Evolutionary conservation across 1,140 invertebrate species (phyloP).

Genomic region (Aphaenogaster floridana): DNA sequence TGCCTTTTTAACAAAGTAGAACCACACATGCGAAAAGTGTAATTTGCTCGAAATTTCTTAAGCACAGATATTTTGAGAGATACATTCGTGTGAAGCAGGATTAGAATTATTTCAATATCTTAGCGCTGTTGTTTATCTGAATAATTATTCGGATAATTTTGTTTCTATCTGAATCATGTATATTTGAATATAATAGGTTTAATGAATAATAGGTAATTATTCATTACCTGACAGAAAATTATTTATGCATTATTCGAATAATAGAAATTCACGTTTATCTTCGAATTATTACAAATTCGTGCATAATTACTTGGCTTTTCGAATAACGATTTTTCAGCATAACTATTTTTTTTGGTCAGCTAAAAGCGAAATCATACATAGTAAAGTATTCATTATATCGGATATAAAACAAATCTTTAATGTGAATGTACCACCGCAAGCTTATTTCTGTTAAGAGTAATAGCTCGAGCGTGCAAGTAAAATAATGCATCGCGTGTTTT

Average conservation of each 20-base stretch:
- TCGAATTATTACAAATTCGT: background rate
- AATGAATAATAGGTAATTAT: background rate
- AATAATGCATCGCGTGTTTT: constrained; percentile 39
- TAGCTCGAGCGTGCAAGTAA: constrained; percentile 8
- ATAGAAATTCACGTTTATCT: background rate
- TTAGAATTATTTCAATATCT: constrained; percentile 16
- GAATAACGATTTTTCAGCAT: background rate
- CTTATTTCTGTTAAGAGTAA: background rate
- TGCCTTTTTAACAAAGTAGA: background rate
- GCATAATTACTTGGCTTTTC: background rate
- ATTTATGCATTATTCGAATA: background rate
- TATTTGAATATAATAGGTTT: background rate
- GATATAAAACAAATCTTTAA: background rate
- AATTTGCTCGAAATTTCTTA: background rate
- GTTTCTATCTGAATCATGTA: background rate
- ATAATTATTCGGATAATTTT: background rate
- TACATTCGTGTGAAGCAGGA: background rate
- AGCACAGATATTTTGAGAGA: background rate
- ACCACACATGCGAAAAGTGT: background rate
- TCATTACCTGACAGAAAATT: background rate
- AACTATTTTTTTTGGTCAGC: background rate
- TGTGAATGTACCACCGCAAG: background rate
- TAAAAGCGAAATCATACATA: background rate
- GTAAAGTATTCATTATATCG: background rate
- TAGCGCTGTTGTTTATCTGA: background rate